These are phyloP conservation scores for Charanyca ferruginea DNA, from an alignment of 2,888 invertebrate species.

Conservation along the genomic window DNA sequence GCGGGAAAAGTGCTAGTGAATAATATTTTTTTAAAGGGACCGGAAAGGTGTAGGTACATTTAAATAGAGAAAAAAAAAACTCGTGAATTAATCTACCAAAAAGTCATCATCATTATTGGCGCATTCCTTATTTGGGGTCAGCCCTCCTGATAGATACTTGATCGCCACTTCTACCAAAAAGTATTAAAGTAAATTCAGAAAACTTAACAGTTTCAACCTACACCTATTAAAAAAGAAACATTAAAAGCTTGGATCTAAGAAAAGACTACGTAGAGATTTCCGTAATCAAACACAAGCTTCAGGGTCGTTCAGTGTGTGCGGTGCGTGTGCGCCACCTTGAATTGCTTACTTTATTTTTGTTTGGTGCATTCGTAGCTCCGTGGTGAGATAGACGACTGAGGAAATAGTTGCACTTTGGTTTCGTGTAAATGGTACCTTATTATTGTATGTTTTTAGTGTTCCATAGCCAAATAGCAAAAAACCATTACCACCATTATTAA, in stretches of 20 bases:
- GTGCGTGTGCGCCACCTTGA: conserved; percentile 44
- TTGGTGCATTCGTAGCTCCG: conserved; percentile 38
- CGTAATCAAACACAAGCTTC: conserved; percentile 68
- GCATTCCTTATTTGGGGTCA: too few species aligned
- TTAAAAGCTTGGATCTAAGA: conserved; percentile 50
- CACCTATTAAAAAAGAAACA: conserved; percentile 13
- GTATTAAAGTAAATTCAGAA: neutral
- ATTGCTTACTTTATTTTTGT: conserved; percentile 48
- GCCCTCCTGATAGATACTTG: too few species aligned
- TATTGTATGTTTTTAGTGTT: neutral
- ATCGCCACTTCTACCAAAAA: too few species aligned
- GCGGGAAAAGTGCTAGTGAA: too few species aligned
- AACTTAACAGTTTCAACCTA: neutral
- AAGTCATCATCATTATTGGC: too few species aligned
- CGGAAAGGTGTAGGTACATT: too few species aligned
- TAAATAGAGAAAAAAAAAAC: neutral
- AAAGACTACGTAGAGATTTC: conserved; percentile 62
- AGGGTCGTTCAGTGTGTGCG: conserved; percentile 63
- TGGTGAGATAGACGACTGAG: conserved; percentile 32
- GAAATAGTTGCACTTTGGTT: conserved; percentile 29
- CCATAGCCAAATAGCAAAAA: too few species aligned
- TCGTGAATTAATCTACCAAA: neutral
- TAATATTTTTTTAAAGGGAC: too few species aligned
- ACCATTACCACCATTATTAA: too few species aligned
- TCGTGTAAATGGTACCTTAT: neutral